phyloP scores from a whole-genome alignment of 2,888 invertebrate genomes.

The Aplocera efformata region DNA sequence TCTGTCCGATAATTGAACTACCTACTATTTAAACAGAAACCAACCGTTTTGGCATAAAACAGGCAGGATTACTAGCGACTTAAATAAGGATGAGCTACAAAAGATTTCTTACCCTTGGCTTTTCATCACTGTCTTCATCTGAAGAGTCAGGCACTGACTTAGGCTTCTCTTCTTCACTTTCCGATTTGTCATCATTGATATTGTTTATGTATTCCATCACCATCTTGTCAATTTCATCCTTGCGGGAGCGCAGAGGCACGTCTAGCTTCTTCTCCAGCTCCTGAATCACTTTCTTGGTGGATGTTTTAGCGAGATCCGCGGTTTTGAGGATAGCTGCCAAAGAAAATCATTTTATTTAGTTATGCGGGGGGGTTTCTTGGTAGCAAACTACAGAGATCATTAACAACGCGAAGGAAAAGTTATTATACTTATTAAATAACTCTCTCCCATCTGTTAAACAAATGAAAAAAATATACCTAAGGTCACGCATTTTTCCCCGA shows the following conservation, averaged over 20 bases:
- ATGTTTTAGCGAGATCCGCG: conserved; percentile 90
- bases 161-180: conserved; percentile 24
- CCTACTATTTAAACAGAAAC: no score
- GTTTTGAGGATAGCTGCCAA: conserved; percentile 90
- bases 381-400: neutral
- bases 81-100: neutral
- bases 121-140: conserved; percentile 36
- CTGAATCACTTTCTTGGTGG: conserved; percentile 93
- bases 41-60: no score
- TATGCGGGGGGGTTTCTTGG: no score
- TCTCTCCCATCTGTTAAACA: no score
- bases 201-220: conserved; percentile 87
- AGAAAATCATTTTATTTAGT: conserved; percentile 1
- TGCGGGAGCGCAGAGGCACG: conserved; percentile 87
- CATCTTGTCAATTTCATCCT: conserved; percentile 92
- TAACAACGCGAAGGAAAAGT: neutral
- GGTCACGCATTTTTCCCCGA: no score
- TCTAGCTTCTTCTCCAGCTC: conserved; percentile 91
- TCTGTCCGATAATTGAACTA: no score
- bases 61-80: no score
- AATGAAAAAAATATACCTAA: no score
- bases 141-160: neutral
- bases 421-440: no score
- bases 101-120: conserved; percentile 22
- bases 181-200: conserved; percentile 53